Evolutionary conservation across 2,888 invertebrate species (phyloP), one percentile per base, ranked within the genome.

Genomic region (Carabus problematicus): DNA sequence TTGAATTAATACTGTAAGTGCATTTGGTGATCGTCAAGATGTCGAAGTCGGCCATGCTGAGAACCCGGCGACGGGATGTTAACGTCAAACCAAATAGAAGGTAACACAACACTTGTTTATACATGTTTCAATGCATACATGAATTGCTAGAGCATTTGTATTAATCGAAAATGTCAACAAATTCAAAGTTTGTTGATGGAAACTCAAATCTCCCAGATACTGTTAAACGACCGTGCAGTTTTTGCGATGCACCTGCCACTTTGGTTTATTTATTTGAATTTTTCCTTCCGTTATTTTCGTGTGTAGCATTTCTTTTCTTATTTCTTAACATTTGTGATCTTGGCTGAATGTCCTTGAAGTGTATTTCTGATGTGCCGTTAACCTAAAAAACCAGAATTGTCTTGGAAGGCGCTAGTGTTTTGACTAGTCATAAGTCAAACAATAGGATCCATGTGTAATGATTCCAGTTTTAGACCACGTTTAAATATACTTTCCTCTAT

Each of bases 31-130:
- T 52, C 52, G 60, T 19, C 70, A 72, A 85, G 73, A 88, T 88
- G 85, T 85, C 87, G 75, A 86, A 86, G 81, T 87, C 85, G 78
- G 86, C 87, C 81, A 94, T 95, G 94, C 86, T 95, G 84, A 90
- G 95, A 79, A 90, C 93, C 80, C 87, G 94, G 76, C 87, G 94
- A 78, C 89, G 91, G 76, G 94, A 94, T 86, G 91, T 91, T 84
- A 93, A 93, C 85, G 88, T 93, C 85, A 94, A 94, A 80, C 94
- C 94, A 74, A 94, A 94, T 83, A 87, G 93, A 79, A 91, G 92
- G 91, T 91, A 82, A 86, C 56, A 39, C 12, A 11, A 19, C n/a
- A 12, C 9, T 7, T 52, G 9, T 12, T 52, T 12, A 52, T 52
- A 18, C 12, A 12, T 47, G 47, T 14, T 1, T 47, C 47, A 47